These are phyloP conservation scores for Tribolium castaneum DNA, from an alignment of 1,140 invertebrate species.

Conservation along the genomic window DNA sequence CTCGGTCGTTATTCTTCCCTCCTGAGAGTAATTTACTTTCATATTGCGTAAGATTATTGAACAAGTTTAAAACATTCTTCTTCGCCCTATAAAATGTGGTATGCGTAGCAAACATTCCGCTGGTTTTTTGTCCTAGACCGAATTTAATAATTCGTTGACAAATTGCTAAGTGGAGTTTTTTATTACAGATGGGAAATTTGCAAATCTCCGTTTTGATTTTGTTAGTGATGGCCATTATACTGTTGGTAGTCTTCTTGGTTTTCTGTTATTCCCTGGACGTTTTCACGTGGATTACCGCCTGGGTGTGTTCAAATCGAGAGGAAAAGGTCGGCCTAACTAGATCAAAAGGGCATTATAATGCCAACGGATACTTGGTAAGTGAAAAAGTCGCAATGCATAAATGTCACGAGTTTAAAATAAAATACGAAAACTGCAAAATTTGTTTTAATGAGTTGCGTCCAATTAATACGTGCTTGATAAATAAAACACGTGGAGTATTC, in stretches of 20 bases:
- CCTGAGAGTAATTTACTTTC: background rate
- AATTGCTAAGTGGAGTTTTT: background rate
- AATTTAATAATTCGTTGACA: background rate
- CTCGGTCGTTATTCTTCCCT: background rate
- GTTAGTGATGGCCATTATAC: constrained; percentile 60
- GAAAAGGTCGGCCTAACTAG: constrained; percentile 72
- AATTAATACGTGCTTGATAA: no score
- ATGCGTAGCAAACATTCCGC: no score
- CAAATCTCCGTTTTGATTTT: constrained; percentile 63
- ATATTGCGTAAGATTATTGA: background rate
- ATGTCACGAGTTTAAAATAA: no score
- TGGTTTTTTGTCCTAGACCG: no score
- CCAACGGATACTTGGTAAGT: constrained; percentile 74
- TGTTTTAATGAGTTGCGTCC: no score
- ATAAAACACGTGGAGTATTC: no score
- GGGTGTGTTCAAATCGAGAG: constrained; percentile 71
- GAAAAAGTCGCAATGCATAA: background rate
- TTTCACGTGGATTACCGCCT: constrained; percentile 67
- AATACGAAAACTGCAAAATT: no score
- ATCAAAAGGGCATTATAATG: constrained; percentile 69
- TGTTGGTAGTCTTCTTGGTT: constrained; percentile 61
- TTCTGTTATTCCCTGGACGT: constrained; percentile 68
- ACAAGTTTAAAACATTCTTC: background rate
- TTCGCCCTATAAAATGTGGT: background rate
- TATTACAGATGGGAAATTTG: constrained; percentile 61